Conservation (phyloP, 2,797 vertebrate species). For the Acanthis flammea region DNA sequence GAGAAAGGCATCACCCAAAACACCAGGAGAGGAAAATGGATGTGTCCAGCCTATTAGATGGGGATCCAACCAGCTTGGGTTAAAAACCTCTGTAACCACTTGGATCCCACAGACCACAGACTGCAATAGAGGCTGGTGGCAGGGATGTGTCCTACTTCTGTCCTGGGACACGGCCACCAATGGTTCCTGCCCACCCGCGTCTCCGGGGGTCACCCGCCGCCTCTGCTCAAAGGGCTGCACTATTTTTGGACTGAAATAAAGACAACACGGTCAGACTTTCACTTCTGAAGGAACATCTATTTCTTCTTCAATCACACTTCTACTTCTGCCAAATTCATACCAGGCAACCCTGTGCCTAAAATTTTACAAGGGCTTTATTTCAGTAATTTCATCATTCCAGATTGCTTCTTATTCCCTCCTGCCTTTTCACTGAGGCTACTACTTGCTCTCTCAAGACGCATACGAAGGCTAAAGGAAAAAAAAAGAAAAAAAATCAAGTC, state of each 20-base stretch:
- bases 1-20: fast-evolving
- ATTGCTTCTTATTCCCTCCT: neutral
- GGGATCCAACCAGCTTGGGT: neutral
- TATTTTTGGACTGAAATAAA: neutral
- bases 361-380: neutral
- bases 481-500: neutral
- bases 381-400: neutral
- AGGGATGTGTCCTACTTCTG: neutral
- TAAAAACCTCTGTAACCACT: neutral
- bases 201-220: neutral
- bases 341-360: neutral
- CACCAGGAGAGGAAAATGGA: fast-evolving
- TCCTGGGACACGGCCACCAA: fast-evolving
- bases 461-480: neutral
- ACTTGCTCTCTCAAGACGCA: neutral
- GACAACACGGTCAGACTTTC: fast-evolving
- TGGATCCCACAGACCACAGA: fast-evolving
- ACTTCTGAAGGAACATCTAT: neutral
- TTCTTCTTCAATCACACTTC: neutral
- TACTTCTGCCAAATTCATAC: neutral
- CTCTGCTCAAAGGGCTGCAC: neutral
- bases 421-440: neutral
- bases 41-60: fast-evolving
- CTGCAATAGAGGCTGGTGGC: neutral
- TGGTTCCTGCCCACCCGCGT: fast-evolving